Conservation (phyloP, 2,888 invertebrate species). For the Thereva unica region DNA sequence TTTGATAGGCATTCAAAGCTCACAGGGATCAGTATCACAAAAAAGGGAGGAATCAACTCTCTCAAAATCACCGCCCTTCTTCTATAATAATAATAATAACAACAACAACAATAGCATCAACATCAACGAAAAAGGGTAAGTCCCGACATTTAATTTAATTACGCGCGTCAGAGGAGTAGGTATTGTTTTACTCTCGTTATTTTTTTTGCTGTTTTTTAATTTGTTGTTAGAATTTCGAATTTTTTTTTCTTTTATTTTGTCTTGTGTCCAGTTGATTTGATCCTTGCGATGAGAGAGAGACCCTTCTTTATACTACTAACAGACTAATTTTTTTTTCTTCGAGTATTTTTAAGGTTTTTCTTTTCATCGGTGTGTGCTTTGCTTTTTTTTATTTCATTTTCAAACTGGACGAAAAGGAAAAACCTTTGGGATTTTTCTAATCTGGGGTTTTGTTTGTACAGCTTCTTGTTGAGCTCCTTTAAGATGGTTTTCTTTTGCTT, state of each 20-base stretch:
- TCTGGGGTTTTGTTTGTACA: slow-evolving; percentile 22
- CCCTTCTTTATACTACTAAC: background rate
- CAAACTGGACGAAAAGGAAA: background rate
- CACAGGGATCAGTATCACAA: slow-evolving; percentile 5
- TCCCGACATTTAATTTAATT: slow-evolving; percentile 40
- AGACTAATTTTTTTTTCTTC: too few relatives aligned
- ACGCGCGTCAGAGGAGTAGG: slow-evolving; percentile 18
- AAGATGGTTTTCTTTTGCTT: background rate
- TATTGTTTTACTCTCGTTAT: slow-evolving; percentile 24
- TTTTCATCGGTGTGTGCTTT: too few relatives aligned
- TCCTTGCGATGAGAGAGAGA: background rate
- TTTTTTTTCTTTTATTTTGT: slow-evolving; percentile 3
- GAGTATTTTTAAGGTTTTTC: too few relatives aligned
- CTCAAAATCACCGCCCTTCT: background rate
- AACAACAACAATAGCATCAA: background rate
- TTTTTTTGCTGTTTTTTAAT: slow-evolving; percentile 5
- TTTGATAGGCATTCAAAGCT: slow-evolving; percentile 16
- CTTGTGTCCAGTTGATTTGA: background rate
- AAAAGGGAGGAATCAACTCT: background rate
- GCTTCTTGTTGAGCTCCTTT: background rate
- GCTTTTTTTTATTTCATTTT: background rate
- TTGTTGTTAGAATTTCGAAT: slow-evolving; percentile 2
- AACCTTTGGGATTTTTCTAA: slow-evolving; percentile 7
- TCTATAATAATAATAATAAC: background rate
- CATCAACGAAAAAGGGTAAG: slow-evolving; percentile 35